Base-by-base conservation (phyloP, 2,113 vertebrate species). In the Maccullochella peelii region DNA sequence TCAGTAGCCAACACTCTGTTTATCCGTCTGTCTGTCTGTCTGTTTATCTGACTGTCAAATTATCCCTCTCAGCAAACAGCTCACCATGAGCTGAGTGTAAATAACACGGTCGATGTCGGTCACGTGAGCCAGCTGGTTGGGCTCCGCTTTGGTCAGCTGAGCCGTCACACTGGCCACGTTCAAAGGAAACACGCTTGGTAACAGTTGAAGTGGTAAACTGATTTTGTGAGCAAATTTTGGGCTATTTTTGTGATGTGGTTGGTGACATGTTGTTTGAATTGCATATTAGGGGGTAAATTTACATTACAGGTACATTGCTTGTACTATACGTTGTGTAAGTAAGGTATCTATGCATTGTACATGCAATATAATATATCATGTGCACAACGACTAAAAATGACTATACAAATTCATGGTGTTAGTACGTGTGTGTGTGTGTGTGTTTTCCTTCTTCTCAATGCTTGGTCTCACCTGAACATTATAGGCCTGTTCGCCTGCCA, bases 41-140 rank as follows among this genome's bases (percentile, higher is more conserved):
- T 95, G 95, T 96, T 95, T 95, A 96, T 96, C 94, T 94, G 94
- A 94, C 95, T 95, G 95, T 96, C 95, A 96, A 96, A 95, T 96
- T 95, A 96, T 95, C 94, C 94, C 93, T 95, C 95, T 95, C 92
- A 82, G 94, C 94, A 96, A 96, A 96, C 93, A 96, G 91, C 88
- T 92, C 91, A 59, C 91, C 82, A 88, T 87, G 86, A 88, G 86
- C 79, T 80, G 78, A 95, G 94, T 94, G 94, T 95, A 95, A 96
- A 96, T 94, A 94, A 91, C 86, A 90, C 85, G 74, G 86, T 85
- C 84, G 47, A 47, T 25, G 86, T 69, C n/a, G 83, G 92, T 93
- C 95, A 94, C 77, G 86, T 94, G 94, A 93, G 70, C 89, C 71
- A 69, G 74, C 91, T 89, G 80, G 80, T 88, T 11, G 59, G 77